Percentiles rank a stretch among this genome's conserved stretches.
These are phyloP conservation scores for Popillia japonica DNA, from an alignment of 1,140 invertebrate genomes.

Conservation along the genomic window DNA sequence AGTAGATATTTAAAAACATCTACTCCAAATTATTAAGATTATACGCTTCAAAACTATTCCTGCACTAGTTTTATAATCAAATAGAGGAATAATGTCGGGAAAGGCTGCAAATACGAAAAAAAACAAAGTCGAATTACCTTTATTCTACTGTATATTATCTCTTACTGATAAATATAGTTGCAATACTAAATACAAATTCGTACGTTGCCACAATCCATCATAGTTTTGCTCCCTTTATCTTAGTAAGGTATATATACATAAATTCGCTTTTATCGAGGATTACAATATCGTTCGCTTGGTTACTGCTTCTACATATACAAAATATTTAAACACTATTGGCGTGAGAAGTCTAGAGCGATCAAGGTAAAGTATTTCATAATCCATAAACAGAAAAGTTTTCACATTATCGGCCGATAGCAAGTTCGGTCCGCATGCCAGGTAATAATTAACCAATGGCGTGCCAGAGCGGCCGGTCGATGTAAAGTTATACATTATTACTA, in stretches of 20 bases:
- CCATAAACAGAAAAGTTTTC: slow-evolving; percentile 44
- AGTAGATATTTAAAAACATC: no score
- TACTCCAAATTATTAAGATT: no score
- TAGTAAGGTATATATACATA: background rate
- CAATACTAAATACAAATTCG: no score
- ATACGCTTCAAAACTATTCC: no score
- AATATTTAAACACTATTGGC: slow-evolving; percentile 13
- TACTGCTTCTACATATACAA: background rate
- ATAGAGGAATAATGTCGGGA: no score
- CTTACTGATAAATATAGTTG: background rate
- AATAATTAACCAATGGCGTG: slow-evolving; percentile 54
- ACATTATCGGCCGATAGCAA: slow-evolving; percentile 48
- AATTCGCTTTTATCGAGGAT: background rate
- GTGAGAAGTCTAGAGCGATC: slow-evolving; percentile 26
- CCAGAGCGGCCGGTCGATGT: slow-evolving; percentile 45
- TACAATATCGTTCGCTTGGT: background rate
- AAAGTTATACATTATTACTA: slow-evolving; percentile 48
- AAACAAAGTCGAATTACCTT: background rate
- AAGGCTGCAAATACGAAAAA: background rate
- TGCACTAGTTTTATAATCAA: no score
- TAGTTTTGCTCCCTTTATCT: no score
- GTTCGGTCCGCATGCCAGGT: slow-evolving; percentile 49
- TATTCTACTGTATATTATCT: background rate
- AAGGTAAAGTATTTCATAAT: slow-evolving; percentile 37
- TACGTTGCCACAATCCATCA: no score